Base-by-base conservation (phyloP, 2,888 invertebrate species). In the Chloroclystis v-ata region DNA sequence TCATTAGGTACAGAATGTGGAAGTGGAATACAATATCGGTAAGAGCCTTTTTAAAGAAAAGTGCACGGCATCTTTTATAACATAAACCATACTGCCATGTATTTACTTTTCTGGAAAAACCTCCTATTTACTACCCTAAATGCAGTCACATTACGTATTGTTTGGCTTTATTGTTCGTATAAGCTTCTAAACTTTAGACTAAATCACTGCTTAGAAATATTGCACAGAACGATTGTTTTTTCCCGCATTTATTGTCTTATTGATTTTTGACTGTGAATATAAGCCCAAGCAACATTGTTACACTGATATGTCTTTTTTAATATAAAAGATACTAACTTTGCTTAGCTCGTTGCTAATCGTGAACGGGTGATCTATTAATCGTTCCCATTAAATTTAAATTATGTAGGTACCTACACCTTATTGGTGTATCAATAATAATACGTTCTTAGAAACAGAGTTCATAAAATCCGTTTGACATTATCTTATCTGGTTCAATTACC, bases 291-390 rank as follows among this genome's bases (percentile, higher is more conserved):
- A 44, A 1, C 32, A 6, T 44, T 30, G 43, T 26, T 29, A 30
- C 24, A 44, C 37, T 32, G 50, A 50, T 50, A 50, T 50, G 50
- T 47, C 37, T 39, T 24, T 46, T n/a, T 50, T 43, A 46, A 37
- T 49, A 28, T 28, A 35, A 40, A 20, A 14, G 9, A 33, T 32
- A 32, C 7, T 11, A 7, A 28, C 29, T 12, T 29, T 12, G 29
- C 29, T 8, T 12, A 29, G 29, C 29, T 12, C 29, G 12, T 12
- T 12, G 29, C 12, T 12, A 12, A 8, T 12, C 7, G 12, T 29
- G 12, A 12, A 29, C 7, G 12, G 1, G 12, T 13, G 13, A 13
- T 12, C 1, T 13, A 13, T 8, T 12, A 12, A 4, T 30, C 9
- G 13, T 30, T 30, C 13, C 30, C 30, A 30, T 12, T 8, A n/a